A percentile compares a stretch with the other conserved stretches of the same genome.
phyloP scores from a whole-genome alignment of 2,113 vertebrate genomes.

The Gambusia affinis region DNA sequence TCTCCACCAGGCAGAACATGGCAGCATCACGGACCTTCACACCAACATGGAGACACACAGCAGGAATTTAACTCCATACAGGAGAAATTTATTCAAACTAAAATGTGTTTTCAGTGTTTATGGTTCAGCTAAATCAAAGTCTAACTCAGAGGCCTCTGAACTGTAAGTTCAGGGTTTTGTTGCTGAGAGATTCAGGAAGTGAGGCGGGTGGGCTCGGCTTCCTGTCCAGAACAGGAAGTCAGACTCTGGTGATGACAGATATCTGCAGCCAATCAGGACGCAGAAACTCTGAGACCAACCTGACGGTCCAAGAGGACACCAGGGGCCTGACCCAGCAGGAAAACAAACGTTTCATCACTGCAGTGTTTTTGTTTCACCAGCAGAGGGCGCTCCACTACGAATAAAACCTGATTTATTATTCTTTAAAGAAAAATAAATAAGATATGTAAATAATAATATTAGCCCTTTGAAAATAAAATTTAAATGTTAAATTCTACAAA shows the following conservation, averaged over 20 bases:
- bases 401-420: too few relatives aligned
- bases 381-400: not conserved
- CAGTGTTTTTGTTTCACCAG: not conserved
- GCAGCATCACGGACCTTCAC: constrained; percentile 93
- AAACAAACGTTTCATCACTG: not conserved
- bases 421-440: too few relatives aligned
- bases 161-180: not conserved
- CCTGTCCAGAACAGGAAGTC: not conserved
- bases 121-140: too few relatives aligned
- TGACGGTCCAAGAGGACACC: not conserved
- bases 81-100: too few relatives aligned
- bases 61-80: not conserved
- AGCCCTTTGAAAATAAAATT: too few relatives aligned
- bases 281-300: not conserved
- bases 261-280: not conserved
- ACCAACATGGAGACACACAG: not conserved
- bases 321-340: not conserved
- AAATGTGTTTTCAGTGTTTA: too few relatives aligned
- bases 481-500: too few relatives aligned
- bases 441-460: too few relatives aligned
- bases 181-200: not conserved
- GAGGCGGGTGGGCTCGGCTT: not conserved
- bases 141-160: too few relatives aligned
- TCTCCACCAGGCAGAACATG: constrained; percentile 95
- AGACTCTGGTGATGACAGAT: not conserved